phyloP scores from a whole-genome alignment of 2,797 vertebrate genomes.

The Novumbra hubbsi region DNA sequence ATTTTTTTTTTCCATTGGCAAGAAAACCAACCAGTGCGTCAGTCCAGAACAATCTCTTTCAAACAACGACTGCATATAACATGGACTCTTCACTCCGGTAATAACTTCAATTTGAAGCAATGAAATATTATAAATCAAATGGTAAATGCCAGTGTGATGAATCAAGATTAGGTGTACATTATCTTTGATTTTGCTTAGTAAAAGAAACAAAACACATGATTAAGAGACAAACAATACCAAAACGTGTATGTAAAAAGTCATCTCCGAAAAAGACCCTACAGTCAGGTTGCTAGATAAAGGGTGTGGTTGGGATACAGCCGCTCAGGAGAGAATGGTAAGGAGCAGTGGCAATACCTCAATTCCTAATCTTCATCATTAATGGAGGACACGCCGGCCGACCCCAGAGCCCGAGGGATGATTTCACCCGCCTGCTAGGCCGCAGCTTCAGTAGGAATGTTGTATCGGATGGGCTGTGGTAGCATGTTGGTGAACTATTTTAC shows the following conservation, averaged over 20 bases:
- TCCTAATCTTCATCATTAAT: neutral
- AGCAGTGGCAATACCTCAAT: neutral
- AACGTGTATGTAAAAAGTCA: constrained; percentile 17
- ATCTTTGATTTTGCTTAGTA: constrained; percentile 15
- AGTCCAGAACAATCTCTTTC: constrained; percentile 12
- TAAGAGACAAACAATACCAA: constrained; percentile 9
- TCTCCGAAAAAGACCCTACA: too few species aligned
- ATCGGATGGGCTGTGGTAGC: neutral
- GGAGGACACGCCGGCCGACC: neutral
- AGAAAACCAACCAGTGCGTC: neutral
- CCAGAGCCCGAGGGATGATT: neutral
- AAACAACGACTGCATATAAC: constrained; percentile 36
- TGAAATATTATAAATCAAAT: constrained; percentile 22
- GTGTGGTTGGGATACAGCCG: neutral
- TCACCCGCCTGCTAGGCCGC: too few species aligned
- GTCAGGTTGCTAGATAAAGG: neutral
- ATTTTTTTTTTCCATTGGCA: constrained; percentile 10
- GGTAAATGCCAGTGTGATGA: constrained; percentile 13
- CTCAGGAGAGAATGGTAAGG: neutral
- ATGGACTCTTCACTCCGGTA: constrained; percentile 38
- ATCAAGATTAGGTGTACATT: constrained; percentile 23
- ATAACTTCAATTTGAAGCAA: constrained; percentile 66
- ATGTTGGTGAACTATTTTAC: neutral
- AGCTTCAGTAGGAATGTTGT: too few species aligned
- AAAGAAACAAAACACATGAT: constrained; percentile 7